A percentile compares a stretch with the other conserved stretches of the same genome.
Conservation (phyloP, 2,113 vertebrate genomes). For the Tragulus kanchil region DNA sequence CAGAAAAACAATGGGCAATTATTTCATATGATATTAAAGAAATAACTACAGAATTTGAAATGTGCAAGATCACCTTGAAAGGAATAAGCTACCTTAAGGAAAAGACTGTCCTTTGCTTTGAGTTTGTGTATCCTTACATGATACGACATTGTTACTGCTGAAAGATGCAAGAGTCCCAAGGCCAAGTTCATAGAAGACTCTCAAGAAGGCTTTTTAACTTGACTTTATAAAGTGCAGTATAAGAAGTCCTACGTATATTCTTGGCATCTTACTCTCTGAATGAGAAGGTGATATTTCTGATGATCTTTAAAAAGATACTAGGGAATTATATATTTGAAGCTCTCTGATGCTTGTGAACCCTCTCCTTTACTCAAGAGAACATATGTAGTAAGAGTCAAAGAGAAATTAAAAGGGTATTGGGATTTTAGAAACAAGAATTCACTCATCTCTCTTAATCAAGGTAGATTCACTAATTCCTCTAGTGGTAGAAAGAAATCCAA, state of each 20-base stretch:
- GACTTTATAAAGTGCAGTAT: neutral
- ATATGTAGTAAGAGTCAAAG: neutral
- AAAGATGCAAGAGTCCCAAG: neutral
- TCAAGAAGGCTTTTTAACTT: neutral
- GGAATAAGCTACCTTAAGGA: neutral
- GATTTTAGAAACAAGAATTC: neutral
- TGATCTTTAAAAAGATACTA: neutral
- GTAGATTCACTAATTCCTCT: neutral
- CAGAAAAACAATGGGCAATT: neutral
- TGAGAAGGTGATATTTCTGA: neutral
- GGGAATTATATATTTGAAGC: neutral
- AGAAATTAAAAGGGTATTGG: neutral
- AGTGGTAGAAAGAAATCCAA: neutral
- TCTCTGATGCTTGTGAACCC: neutral
- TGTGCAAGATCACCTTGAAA: neutral
- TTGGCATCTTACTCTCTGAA: neutral
- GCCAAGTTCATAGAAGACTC: neutral
- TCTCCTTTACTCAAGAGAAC: neutral
- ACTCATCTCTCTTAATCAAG: neutral
- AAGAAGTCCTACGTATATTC: neutral
- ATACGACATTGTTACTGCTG: neutral
- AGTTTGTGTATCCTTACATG: neutral
- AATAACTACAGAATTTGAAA: constrained; percentile 40
- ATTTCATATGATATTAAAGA: neutral
- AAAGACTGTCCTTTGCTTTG: neutral